A percentile compares a stretch with the other conserved stretches of the same genome.
Conservation (phyloP, 2,797 vertebrate genomes). For the Knipowitschia caucasica region DNA sequence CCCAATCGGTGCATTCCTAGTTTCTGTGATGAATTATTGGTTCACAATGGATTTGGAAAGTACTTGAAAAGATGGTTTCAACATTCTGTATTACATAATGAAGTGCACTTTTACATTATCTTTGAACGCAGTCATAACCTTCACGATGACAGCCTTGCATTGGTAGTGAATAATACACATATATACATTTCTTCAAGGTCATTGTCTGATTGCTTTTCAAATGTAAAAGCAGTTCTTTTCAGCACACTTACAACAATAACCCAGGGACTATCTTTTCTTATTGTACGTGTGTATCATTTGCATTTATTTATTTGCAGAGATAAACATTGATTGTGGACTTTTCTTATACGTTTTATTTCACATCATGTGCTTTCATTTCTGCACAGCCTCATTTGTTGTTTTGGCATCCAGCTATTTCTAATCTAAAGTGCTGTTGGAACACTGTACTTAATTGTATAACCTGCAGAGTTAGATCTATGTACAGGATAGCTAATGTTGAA, state of each 20-base stretch:
- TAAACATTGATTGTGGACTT: slow-evolving; percentile 1
- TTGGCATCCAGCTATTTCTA: slow-evolving; percentile 1
- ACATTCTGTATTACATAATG: too few relatives aligned
- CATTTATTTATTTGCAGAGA: neutral
- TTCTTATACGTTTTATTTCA: neutral
- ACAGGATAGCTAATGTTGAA: slow-evolving; percentile 1
- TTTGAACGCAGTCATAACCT: neutral
- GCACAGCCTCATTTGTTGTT: neutral
- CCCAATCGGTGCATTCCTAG: too few relatives aligned
- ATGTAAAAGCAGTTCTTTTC: neutral
- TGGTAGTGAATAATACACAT: neutral
- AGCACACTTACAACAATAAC: neutral
- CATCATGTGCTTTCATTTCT: neutral
- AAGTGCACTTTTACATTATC: neutral
- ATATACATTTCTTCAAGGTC: neutral
- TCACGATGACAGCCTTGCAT: neutral
- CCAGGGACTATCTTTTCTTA: slow-evolving; percentile 1
- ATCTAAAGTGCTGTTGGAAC: slow-evolving; percentile 4
- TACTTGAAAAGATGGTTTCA: too few relatives aligned
- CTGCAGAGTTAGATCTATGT: slow-evolving; percentile 1
- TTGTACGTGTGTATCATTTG: slow-evolving; percentile 3
- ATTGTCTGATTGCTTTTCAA: neutral
- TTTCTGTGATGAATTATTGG: too few relatives aligned
- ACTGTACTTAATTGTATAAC: slow-evolving; percentile 1
- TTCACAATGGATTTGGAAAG: too few relatives aligned